These are phyloP conservation scores for Radopholus similis DNA, from an alignment of 1,140 invertebrate genomes.

Conservation along the genomic window DNA sequence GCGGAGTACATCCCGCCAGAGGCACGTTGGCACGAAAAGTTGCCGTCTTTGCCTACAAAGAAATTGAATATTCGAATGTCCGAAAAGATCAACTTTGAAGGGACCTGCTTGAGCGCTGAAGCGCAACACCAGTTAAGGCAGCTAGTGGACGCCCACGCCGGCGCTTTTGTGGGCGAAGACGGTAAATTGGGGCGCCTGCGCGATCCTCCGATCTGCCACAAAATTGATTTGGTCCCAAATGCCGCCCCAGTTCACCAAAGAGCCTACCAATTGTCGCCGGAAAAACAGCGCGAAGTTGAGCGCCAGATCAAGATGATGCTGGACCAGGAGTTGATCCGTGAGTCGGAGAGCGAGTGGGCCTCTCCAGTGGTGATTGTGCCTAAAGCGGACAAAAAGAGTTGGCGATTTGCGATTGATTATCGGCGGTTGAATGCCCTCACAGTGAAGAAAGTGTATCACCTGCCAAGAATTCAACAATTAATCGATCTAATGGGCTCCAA, in stretches of 20 bases:
- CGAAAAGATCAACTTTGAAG: not conserved
- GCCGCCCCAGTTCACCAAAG: not conserved
- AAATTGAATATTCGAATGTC: not conserved
- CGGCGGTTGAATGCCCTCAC: too few relatives aligned
- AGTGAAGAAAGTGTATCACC: too few relatives aligned
- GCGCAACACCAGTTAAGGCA: not conserved
- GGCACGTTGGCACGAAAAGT: too few relatives aligned
- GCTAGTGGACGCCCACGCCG: not conserved
- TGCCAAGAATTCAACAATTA: constrained; percentile 8
- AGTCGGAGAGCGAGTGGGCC: not conserved
- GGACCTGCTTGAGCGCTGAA: not conserved
- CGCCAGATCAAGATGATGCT: too few relatives aligned
- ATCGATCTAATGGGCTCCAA: constrained; percentile 9
- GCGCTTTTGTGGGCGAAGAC: too few relatives aligned
- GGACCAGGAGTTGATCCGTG: too few relatives aligned
- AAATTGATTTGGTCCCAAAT: not conserved
- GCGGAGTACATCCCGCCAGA: too few relatives aligned
- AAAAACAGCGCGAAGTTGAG: too few relatives aligned
- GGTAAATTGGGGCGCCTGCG: not conserved
- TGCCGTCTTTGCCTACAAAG: too few relatives aligned
- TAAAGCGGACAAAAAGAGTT: too few relatives aligned
- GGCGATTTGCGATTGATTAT: not conserved
- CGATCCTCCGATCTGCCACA: not conserved
- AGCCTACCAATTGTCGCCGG: not conserved
- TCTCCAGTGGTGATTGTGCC: too few relatives aligned